Percentiles rank a stretch among this genome's conserved stretches.
phyloP scores from a whole-genome alignment of 2,113 vertebrate species.

The Circaetus cinerascens region DNA sequence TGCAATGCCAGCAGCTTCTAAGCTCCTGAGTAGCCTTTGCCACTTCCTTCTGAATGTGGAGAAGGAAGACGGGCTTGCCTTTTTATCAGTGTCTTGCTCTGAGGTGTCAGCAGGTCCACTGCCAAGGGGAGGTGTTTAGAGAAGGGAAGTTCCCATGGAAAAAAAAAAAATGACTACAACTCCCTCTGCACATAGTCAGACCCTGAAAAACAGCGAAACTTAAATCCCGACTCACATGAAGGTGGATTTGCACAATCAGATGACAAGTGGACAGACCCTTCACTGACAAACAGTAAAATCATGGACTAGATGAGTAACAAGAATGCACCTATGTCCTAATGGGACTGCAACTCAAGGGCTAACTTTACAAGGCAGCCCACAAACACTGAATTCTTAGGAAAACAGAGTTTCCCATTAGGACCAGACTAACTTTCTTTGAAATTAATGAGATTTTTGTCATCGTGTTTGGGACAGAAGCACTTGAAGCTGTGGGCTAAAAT shows the following conservation, averaged over 20 bases:
- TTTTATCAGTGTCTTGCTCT: slow-evolving; percentile 43
- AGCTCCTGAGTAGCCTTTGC: slow-evolving; percentile 19
- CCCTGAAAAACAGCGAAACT: slow-evolving; percentile 35
- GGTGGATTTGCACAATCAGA: slow-evolving; percentile 32
- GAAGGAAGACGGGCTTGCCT: slow-evolving; percentile 25
- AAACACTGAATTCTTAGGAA: background rate
- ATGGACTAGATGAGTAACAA: slow-evolving; percentile 3
- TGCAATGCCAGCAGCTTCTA: background rate
- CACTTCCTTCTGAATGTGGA: background rate
- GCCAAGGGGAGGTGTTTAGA: slow-evolving; percentile 59
- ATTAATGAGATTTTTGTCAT: background rate
- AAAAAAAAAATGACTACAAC: slow-evolving; percentile 1
- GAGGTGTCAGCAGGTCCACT: slow-evolving; percentile 46
- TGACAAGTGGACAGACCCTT: slow-evolving; percentile 39
- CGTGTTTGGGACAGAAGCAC: background rate
- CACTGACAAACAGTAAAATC: slow-evolving; percentile 25
- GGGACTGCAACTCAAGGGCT: background rate
- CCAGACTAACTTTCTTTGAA: background rate
- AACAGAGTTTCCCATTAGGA: background rate
- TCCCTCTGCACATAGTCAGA: slow-evolving; percentile 46
- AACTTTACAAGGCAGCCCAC: background rate
- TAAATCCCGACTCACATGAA: background rate
- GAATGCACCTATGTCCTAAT: background rate
- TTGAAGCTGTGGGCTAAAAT: background rate
- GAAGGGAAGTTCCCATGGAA: slow-evolving; percentile 15